Evolutionary conservation across 2,888 invertebrate genomes (phyloP).

Genomic region (Ametastegia equiseti): DNA sequence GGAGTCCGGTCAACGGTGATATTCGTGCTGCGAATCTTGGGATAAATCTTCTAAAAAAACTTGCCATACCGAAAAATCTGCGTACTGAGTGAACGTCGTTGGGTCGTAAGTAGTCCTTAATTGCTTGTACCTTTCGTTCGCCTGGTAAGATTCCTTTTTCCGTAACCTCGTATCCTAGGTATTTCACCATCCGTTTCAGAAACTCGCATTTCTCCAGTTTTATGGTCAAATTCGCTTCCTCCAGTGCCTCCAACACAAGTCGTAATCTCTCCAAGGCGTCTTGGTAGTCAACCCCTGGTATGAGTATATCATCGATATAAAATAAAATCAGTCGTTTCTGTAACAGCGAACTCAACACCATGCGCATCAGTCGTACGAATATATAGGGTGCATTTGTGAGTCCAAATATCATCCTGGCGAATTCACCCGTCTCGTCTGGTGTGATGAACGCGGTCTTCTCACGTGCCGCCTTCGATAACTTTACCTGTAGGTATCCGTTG

Average conservation of each 20-base stretch:
- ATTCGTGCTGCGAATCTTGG: slow-evolving; percentile 18
- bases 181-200: not conserved
- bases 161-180: not conserved
- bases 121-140: not conserved
- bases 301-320: not conserved
- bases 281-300: not conserved
- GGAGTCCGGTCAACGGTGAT: too few species aligned
- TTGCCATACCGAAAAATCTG: slow-evolving; percentile 38
- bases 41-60: slow-evolving; percentile 47
- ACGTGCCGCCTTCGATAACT: slow-evolving; percentile 50
- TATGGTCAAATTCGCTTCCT: not conserved
- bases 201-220: not conserved
- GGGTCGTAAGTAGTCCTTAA: not conserved
- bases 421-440: slow-evolving; percentile 60
- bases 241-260: not conserved
- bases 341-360: not conserved
- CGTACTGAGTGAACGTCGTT: slow-evolving; percentile 30
- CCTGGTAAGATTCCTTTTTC: not conserved
- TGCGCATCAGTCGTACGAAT: not conserved
- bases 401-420: slow-evolving; percentile 61
- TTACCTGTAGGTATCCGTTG: slow-evolving; percentile 54
- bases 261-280: not conserved
- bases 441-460: slow-evolving; percentile 57
- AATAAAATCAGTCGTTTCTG: not conserved
- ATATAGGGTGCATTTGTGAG: slow-evolving; percentile 56